These are phyloP conservation scores for Barypeithes pellucidus DNA, from an alignment of 2,888 invertebrate genomes.

Conservation along the genomic window DNA sequence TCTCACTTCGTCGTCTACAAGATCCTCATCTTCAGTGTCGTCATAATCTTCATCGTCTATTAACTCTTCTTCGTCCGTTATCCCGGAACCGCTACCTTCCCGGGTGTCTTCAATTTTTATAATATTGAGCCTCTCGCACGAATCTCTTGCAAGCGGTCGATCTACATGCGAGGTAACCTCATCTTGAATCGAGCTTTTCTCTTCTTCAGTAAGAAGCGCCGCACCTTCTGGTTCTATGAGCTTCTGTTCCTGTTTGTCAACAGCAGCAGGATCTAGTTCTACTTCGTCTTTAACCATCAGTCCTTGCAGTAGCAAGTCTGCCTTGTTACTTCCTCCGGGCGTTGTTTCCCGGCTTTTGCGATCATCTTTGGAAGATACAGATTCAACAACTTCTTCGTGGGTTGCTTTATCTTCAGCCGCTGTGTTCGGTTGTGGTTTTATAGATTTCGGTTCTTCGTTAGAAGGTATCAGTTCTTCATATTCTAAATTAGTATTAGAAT, in stretches of 20 bases:
- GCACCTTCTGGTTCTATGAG: background rate
- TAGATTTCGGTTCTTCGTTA: conserved; percentile 21
- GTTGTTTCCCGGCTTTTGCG: conserved; percentile 2
- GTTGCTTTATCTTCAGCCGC: background rate
- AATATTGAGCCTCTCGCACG: background rate
- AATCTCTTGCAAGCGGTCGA: background rate
- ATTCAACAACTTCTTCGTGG: background rate
- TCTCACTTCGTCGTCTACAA: conserved; percentile 34
- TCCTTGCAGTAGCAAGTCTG: conserved; percentile 31
- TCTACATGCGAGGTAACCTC: background rate
- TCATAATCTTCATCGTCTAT: conserved; percentile 29
- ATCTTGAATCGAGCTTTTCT: background rate
- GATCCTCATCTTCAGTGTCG: conserved; percentile 43
- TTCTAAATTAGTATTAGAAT: conserved; percentile 15
- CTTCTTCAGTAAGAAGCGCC: conserved; percentile 9
- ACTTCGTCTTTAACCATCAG: conserved; percentile 26
- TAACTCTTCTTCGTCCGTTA: conserved; percentile 5
- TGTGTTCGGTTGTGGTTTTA: background rate
- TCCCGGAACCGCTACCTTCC: background rate
- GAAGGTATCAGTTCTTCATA: conserved; percentile 15
- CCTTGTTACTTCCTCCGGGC: conserved; percentile 20
- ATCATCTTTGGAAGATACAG: background rate
- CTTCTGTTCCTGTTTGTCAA: background rate
- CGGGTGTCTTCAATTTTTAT: background rate
- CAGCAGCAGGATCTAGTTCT: background rate